phyloP scores from a whole-genome alignment of 2,888 invertebrate genomes.

The Dryocosmus kuriphilus region DNA sequence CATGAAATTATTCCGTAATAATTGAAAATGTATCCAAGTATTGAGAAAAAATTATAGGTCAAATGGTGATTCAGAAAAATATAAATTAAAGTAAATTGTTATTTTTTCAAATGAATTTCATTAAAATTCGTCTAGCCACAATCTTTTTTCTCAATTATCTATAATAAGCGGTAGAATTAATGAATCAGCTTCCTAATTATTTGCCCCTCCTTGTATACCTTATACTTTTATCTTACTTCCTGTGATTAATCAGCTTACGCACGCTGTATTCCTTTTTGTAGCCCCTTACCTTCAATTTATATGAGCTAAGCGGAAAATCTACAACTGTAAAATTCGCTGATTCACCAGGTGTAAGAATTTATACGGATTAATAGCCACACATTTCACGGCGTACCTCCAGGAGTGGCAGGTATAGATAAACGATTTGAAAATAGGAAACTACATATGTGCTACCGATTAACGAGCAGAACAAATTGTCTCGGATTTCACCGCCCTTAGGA shows the following conservation, averaged over 20 bases:
- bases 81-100: no score
- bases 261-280: background rate
- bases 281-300: no score
- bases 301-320: background rate
- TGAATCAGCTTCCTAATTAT: conserved; percentile 14
- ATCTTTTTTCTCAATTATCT: no score
- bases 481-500: background rate
- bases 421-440: conserved; percentile 56
- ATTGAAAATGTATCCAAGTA: no score
- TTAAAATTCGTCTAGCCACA: no score
- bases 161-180: no score
- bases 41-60: no score
- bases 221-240: conserved; percentile 3
- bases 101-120: no score
- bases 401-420: conserved; percentile 53
- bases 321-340: conserved; percentile 39
- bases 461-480: conserved; percentile 43
- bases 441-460: conserved; percentile 55
- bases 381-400: conserved; percentile 46
- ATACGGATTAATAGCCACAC: conserved; percentile 52
- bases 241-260: conserved; percentile 22
- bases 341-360: conserved; percentile 56
- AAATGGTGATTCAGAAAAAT: no score
- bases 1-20: no score
- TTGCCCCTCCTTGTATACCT: background rate